A percentile compares a stretch with the other conserved stretches of the same genome.
Evolutionary conservation across 2,797 vertebrate genomes (phyloP).

Genomic region (Neoniphon sammara): DNA sequence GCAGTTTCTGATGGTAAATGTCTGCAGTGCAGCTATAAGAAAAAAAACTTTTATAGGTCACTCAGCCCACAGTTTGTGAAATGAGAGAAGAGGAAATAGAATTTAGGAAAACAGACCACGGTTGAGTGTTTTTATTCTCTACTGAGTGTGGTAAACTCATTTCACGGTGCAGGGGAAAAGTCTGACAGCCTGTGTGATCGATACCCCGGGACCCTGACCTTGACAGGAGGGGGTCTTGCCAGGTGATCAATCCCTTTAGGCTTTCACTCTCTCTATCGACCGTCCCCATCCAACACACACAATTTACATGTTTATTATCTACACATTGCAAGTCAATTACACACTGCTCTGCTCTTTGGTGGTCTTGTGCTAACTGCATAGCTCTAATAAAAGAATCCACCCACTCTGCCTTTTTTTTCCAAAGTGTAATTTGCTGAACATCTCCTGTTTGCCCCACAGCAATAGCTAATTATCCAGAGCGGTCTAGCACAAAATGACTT

Average conservation of each 20-base stretch:
- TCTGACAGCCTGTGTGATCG: constrained; percentile 46
- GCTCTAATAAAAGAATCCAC: constrained; percentile 57
- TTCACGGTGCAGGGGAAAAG: constrained; percentile 20
- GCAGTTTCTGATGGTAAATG: neutral
- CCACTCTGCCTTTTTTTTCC: constrained; percentile 13
- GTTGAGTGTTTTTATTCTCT: constrained; percentile 12
- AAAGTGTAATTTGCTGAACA: constrained; percentile 52
- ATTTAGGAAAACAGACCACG: neutral
- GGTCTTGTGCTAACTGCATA: constrained; percentile 36
- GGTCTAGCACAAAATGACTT: constrained; percentile 65
- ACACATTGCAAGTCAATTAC: constrained; percentile 70
- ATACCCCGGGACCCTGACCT: constrained; percentile 62
- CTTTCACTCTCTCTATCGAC: constrained; percentile 44
- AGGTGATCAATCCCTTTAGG: constrained; percentile 51
- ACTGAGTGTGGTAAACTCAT: constrained; percentile 22
- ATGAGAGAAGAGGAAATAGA: neutral
- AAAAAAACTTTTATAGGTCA: neutral
- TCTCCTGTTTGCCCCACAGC: constrained; percentile 46
- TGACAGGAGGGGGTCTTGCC: constrained; percentile 32
- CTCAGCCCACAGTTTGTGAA: neutral
- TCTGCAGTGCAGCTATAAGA: neutral
- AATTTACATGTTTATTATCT: constrained; percentile 72
- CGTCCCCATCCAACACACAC: constrained; percentile 14
- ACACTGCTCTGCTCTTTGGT: constrained; percentile 33
- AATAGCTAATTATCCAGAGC: constrained; percentile 66